Conservation (phyloP, 2,113 vertebrate species). For the Puffinus mauretanicus region DNA sequence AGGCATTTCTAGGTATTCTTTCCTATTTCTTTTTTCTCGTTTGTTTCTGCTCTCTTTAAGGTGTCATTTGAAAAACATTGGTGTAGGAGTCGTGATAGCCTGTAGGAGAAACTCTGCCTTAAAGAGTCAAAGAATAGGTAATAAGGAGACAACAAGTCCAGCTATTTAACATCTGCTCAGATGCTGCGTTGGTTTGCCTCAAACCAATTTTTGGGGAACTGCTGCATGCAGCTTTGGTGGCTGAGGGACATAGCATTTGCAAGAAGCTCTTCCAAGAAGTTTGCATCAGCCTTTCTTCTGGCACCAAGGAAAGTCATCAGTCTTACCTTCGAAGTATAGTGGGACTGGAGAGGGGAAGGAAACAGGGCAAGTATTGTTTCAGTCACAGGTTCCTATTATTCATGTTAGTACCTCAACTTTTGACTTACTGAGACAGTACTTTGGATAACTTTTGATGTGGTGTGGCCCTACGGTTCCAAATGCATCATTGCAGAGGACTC, state of each 20-base stretch:
- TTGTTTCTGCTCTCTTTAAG: not conserved
- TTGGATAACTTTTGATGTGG: not conserved
- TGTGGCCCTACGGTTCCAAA: not conserved
- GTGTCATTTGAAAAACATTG: not conserved
- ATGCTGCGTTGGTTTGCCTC: not conserved
- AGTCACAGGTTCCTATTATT: not conserved
- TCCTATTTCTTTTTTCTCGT: not conserved
- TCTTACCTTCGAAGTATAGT: rapidly evolving
- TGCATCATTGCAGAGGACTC: not conserved
- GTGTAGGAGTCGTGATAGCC: not conserved
- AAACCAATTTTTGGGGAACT: not conserved
- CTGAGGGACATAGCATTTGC: not conserved
- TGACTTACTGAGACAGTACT: not conserved
- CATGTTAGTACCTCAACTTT: not conserved
- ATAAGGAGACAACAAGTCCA: not conserved
- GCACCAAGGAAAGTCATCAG: not conserved
- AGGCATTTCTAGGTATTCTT: not conserved
- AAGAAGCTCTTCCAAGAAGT: not conserved
- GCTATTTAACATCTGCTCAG: not conserved
- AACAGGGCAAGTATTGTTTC: not conserved
- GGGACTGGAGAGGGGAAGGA: no score
- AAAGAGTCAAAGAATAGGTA: not conserved
- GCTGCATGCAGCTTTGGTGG: not conserved
- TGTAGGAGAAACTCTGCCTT: not conserved
- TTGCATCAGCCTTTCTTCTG: not conserved